Percentiles rank a stretch among this genome's conserved stretches.
Conservation (phyloP, 2,888 invertebrate genomes). For the Catocala fraxini region DNA sequence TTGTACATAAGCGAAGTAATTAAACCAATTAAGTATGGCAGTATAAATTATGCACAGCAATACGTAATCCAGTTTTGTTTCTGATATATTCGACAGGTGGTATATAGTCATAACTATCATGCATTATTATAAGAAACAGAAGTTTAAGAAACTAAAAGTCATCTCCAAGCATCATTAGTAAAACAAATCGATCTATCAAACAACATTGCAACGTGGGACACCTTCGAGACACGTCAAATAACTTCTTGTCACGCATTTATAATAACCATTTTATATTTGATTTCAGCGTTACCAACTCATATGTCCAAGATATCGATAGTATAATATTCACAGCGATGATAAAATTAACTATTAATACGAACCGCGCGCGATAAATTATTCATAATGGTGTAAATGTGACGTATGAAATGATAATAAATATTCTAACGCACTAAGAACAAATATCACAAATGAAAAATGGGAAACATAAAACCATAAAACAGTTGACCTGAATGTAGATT, state of each 20-base stretch:
- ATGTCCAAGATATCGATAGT: conserved; percentile 43
- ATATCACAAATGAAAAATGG: conserved; percentile 29
- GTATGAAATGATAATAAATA: conserved; percentile 40
- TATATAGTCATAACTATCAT: neutral
- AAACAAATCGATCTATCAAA: conserved; percentile 72
- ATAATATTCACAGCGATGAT: conserved; percentile 29
- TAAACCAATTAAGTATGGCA: too few species aligned
- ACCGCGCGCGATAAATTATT: conserved; percentile 46
- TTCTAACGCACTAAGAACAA: conserved; percentile 34
- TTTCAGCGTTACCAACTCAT: conserved; percentile 49
- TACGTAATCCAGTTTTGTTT: too few species aligned
- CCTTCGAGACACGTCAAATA: conserved; percentile 66
- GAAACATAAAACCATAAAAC: conserved; percentile 10
- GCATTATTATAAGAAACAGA: neutral
- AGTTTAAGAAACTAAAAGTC: conserved; percentile 63
- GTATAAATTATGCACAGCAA: too few species aligned
- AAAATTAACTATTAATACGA: conserved; percentile 49
- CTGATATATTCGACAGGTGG: neutral
- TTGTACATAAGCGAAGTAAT: too few species aligned
- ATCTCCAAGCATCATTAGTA: conserved; percentile 59
- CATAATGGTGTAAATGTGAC: conserved; percentile 44
- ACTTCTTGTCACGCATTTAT: conserved; percentile 64
- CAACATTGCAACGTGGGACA: conserved; percentile 55
- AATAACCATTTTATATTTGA: conserved; percentile 55
- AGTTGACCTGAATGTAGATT: conserved; percentile 14